phyloP scores from a whole-genome alignment of 2,888 invertebrate species.

The Palloptera scutellata region DNA sequence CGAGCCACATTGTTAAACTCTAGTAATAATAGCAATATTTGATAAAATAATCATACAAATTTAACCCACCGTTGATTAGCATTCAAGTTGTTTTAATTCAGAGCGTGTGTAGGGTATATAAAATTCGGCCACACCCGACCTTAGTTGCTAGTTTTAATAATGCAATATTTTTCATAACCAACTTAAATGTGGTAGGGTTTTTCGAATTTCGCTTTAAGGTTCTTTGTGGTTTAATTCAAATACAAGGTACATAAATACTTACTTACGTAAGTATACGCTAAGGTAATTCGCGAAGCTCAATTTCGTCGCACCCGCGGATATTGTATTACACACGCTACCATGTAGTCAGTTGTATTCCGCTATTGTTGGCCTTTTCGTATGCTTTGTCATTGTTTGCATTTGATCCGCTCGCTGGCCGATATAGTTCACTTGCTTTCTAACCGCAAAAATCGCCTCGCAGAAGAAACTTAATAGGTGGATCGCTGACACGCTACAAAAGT shows the following conservation, averaged over 20 bases:
- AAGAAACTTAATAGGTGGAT: conserved; percentile 33
- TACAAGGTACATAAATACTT: no score
- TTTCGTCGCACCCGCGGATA: conserved; percentile 10
- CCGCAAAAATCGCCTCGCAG: conserved; percentile 34
- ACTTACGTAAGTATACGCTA: neutral
- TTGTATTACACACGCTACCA: conserved; percentile 1
- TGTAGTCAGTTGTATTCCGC: neutral
- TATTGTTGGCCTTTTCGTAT: conserved; percentile 2
- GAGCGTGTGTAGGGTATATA: no score
- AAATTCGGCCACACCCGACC: no score
- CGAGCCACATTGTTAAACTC: no score
- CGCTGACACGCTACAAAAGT: conserved; percentile 35
- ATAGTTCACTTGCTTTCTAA: conserved; percentile 33
- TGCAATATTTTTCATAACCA: neutral
- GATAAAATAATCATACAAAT: no score
- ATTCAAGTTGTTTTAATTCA: no score
- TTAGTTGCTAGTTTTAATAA: no score
- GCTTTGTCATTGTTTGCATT: conserved; percentile 5
- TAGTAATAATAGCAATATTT: no score
- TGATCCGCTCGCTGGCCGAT: conserved; percentile 10
- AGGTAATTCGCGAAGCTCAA: conserved; percentile 2
- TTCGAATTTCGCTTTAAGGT: no score
- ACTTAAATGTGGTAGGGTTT: neutral
- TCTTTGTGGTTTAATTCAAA: no score
- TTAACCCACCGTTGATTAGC: no score